Evolutionary conservation across 1,140 invertebrate genomes (phyloP).

Genomic region (Myzus persicae): DNA sequence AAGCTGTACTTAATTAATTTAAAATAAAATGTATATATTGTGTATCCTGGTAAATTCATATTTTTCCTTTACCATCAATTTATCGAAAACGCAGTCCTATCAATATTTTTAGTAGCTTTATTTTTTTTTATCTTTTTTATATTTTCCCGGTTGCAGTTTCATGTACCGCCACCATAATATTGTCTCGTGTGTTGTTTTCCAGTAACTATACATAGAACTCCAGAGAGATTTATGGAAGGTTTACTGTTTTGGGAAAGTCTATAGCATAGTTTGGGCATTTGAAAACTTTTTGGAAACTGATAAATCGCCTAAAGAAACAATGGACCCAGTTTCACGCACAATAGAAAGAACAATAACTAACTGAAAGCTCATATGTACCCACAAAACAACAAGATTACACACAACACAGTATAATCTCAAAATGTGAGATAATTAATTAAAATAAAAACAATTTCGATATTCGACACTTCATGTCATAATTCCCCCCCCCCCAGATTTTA

Average conservation of each 20-base stretch:
- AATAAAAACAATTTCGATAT: not conserved
- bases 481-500: no score
- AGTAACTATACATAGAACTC: not conserved
- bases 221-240: slow-evolving; percentile 36
- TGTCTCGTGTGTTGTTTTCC: not conserved
- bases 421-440: not conserved
- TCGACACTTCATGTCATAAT: not conserved
- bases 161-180: not conserved
- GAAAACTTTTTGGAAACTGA: slow-evolving; percentile 42
- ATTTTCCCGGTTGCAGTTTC: not conserved
- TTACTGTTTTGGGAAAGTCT: slow-evolving; percentile 36
- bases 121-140: slow-evolving; percentile 17
- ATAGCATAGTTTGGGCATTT: slow-evolving; percentile 4
- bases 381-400: not conserved
- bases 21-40: no score
- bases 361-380: not conserved
- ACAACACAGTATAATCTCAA: not conserved
- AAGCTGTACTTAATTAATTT: no score
- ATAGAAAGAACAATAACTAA: slow-evolving; percentile 48
- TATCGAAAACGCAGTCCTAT: not conserved
- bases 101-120: not conserved
- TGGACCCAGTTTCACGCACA: not conserved
- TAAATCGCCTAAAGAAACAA: slow-evolving; percentile 36
- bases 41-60: not conserved
- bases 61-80: not conserved